Evolutionary conservation across 1,140 invertebrate species (phyloP).

Genomic region (Seison nebaliae): DNA sequence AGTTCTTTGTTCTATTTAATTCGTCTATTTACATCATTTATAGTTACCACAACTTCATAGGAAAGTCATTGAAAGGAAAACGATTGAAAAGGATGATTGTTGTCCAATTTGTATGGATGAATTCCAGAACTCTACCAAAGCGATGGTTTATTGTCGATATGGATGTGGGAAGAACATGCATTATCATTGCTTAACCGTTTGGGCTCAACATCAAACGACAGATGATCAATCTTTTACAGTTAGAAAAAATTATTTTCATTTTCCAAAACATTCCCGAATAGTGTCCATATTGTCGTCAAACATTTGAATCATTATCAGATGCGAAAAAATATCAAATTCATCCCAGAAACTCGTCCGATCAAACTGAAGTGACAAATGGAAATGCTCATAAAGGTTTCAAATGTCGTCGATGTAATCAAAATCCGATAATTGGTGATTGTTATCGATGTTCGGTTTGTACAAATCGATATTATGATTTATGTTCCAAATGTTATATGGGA

Average conservation of each 20-base stretch:
- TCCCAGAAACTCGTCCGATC: background rate
- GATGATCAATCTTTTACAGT: too few relatives aligned
- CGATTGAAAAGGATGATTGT: constrained; percentile 23
- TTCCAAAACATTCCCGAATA: too few relatives aligned
- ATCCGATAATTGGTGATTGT: constrained; percentile 27
- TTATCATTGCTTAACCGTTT: constrained; percentile 29
- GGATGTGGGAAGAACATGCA: constrained; percentile 29
- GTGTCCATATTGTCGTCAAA: constrained; percentile 27
- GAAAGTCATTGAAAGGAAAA: constrained; percentile 13
- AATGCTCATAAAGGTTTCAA: constrained; percentile 18
- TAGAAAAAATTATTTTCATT: too few relatives aligned
- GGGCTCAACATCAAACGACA: constrained; percentile 25
- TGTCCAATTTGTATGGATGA: constrained; percentile 30
- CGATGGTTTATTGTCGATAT: constrained; percentile 27
- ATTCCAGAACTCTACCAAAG: constrained; percentile 21
- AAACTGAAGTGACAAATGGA: constrained; percentile 13
- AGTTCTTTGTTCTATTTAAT: too few relatives aligned
- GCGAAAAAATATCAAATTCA: constrained; percentile 16
- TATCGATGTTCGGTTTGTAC: constrained; percentile 24
- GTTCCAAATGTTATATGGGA: constrained; percentile 26
- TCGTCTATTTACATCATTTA: background rate
- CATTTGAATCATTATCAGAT: constrained; percentile 26
- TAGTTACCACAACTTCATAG: background rate
- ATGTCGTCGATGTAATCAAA: constrained; percentile 20
- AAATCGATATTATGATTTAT: constrained; percentile 20